Conservation (phyloP, 2,113 vertebrate species). For the Tupaia tana region DNA sequence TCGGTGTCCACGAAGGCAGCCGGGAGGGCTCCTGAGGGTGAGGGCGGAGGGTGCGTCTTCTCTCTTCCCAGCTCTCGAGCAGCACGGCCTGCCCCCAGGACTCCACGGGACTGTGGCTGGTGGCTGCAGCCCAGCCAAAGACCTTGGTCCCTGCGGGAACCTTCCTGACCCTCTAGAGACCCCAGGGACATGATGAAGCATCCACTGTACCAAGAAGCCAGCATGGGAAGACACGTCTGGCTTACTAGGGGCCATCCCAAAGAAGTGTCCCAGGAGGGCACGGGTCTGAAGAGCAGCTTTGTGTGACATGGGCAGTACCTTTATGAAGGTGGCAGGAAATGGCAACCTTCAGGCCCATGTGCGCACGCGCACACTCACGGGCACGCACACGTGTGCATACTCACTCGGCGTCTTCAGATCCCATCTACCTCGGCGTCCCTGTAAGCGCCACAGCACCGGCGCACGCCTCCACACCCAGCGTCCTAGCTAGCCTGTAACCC, state of each 20-base stretch:
- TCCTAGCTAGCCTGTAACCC: background rate
- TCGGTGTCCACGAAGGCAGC: background rate
- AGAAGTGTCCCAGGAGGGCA: background rate
- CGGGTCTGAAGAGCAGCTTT: background rate
- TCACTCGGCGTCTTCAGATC: fast-evolving
- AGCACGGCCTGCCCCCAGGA: background rate
- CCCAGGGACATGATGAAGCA: background rate
- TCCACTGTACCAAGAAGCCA: background rate
- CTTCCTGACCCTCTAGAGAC: background rate
- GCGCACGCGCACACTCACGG: too few relatives aligned
- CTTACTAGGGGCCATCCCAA: background rate
- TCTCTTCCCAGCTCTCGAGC: background rate
- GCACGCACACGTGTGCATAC: background rate
- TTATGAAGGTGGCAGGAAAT: background rate
- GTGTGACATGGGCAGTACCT: background rate
- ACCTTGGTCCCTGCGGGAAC: background rate
- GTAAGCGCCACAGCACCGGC: background rate
- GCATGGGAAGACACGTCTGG: background rate
- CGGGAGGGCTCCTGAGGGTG: background rate
- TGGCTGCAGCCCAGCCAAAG: background rate
- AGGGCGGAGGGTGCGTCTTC: background rate
- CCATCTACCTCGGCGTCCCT: background rate
- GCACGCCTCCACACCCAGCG: background rate
- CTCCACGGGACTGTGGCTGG: too few relatives aligned
- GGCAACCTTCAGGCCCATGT: too few relatives aligned